phyloP scores from a whole-genome alignment of 1,140 invertebrate species.

The Drosophila ananassae region DNA sequence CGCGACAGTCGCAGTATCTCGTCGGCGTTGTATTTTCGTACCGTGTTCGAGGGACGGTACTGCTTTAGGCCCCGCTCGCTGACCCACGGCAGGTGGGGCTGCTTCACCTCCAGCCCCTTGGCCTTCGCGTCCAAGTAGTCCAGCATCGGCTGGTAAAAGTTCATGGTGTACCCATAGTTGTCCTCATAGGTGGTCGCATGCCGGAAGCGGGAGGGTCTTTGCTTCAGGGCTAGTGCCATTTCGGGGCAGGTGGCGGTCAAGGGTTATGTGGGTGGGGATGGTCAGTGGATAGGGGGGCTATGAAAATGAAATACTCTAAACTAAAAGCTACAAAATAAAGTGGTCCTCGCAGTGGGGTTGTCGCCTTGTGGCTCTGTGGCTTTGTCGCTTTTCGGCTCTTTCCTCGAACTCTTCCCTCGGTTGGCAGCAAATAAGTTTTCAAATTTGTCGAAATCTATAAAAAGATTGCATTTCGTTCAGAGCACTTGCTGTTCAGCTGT shows the following conservation, averaged over 20 bases:
- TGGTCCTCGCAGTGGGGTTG: constrained; percentile 4
- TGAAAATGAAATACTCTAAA: constrained; percentile 56
- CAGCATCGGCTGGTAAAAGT: constrained; percentile 93
- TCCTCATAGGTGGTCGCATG: constrained; percentile 87
- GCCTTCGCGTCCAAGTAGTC: constrained; percentile 89
- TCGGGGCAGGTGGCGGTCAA: neutral
- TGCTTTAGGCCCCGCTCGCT: constrained; percentile 88
- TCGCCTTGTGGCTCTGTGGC: constrained; percentile 40
- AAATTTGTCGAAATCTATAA: constrained; percentile 82
- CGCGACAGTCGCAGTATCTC: constrained; percentile 87
- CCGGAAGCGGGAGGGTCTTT: constrained; percentile 83
- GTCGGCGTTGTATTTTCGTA: constrained; percentile 87
- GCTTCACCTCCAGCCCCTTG: constrained; percentile 83
- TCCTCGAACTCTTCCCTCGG: constrained; percentile 39
- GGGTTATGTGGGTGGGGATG: neutral
- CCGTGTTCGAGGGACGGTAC: constrained; percentile 85
- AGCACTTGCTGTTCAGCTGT: constrained; percentile 59
- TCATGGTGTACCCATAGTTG: constrained; percentile 92
- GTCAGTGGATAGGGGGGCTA: neutral
- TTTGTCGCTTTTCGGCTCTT: constrained; percentile 26
- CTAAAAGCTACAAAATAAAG: constrained; percentile 63
- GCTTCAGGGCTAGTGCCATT: constrained; percentile 69
- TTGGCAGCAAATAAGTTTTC: constrained; percentile 77
- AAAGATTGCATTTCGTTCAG: constrained; percentile 76
- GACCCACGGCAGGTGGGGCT: constrained; percentile 89